These are phyloP conservation scores for Ormyrus nitidulus DNA, from an alignment of 2,888 invertebrate genomes.

Conservation along the genomic window DNA sequence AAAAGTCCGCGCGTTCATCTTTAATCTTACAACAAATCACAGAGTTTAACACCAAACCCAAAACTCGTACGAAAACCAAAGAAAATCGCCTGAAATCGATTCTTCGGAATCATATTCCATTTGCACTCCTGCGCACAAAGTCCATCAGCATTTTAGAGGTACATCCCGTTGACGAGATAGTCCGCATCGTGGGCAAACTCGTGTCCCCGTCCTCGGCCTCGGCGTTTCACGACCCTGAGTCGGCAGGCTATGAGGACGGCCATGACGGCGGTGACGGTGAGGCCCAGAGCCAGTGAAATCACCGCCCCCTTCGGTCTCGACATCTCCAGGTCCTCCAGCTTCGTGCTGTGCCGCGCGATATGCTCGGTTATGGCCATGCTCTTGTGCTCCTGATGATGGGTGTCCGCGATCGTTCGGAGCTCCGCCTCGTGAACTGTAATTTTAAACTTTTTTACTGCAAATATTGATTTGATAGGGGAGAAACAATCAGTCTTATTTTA, in stretches of 20 bases:
- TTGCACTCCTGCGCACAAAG: background rate
- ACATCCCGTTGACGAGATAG: slow-evolving; percentile 98
- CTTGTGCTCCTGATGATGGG: slow-evolving; percentile 52
- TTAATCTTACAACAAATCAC: no score
- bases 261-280: slow-evolving; percentile 88
- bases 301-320: slow-evolving; percentile 86
- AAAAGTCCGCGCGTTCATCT: no score
- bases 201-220: slow-evolving; percentile 87
- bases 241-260: slow-evolving; percentile 89
- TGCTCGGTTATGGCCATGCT: slow-evolving; percentile 65
- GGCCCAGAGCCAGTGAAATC: slow-evolving; percentile 86
- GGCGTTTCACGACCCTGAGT: slow-evolving; percentile 84
- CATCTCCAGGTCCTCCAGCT: slow-evolving; percentile 62
- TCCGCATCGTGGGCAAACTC: slow-evolving; percentile 95
- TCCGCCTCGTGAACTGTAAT: slow-evolving; percentile 51
- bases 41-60: no score
- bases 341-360: slow-evolving; percentile 60
- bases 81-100: no score
- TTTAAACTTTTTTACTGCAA: no score
- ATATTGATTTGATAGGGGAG: no score
- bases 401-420: slow-evolving; percentile 41
- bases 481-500: background rate
- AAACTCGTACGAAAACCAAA: no score
- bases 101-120: no score
- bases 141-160: slow-evolving; percentile 80